phyloP scores from a whole-genome alignment of 2,888 invertebrate species.

The Ferrisia virgata region DNA sequence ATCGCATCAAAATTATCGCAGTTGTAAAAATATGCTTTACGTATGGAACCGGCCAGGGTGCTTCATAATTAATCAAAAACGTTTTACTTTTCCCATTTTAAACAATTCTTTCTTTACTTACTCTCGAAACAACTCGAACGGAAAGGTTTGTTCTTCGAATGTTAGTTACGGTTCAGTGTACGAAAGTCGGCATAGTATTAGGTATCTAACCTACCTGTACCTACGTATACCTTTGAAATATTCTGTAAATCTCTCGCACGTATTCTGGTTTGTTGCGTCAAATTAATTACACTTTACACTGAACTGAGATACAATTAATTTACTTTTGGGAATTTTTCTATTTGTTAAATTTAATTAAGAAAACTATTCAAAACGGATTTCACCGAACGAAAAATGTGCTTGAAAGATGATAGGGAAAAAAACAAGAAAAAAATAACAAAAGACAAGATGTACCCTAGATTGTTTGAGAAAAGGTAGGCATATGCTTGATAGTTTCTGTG shows the following conservation, averaged over 20 bases:
- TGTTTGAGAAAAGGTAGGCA: no score
- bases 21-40: not conserved
- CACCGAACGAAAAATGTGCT: not conserved
- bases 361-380: not conserved
- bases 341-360: not conserved
- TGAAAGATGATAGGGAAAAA: not conserved
- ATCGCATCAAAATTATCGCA: not conserved
- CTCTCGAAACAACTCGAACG: not conserved
- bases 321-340: conserved; percentile 1
- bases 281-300: conserved; percentile 5
- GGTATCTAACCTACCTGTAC: no score
- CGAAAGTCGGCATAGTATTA: not conserved
- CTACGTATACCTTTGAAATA: not conserved
- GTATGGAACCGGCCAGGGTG: not conserved
- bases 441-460: no score
- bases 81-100: not conserved
- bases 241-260: not conserved
- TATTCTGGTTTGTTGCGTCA: not conserved
- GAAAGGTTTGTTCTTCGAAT: not conserved
- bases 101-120: not conserved
- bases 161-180: not conserved
- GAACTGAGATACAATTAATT: not conserved
- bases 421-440: not conserved
- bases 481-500: no score
- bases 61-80: not conserved